Base-by-base conservation (phyloP, 2,888 invertebrate genomes). In the Alviniconcha strummeri region DNA sequence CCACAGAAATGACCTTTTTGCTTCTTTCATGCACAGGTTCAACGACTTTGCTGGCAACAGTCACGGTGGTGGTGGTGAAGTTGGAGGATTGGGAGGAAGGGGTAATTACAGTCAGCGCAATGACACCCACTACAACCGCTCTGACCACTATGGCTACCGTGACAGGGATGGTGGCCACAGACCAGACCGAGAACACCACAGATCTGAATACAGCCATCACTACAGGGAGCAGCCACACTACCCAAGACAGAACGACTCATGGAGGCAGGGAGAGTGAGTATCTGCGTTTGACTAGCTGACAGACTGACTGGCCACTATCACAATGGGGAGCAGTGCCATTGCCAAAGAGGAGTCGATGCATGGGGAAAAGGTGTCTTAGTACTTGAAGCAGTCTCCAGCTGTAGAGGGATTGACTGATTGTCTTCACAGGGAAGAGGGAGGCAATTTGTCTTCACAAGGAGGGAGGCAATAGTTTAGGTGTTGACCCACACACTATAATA, bases 171-270 rank as follows among this genome's bases (percentile, higher is more conserved):
- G 87, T 57, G 84, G 83, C 19, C 85, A 84, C 81, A 88, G 90
- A 83, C 85, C 85, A 71, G 86, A 89, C 84, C 84, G 85, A 55
- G 87, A 88, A 17, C 87, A 87, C 82, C 86, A 87, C 82, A 86
- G 87, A 82, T 88, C 89, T 79, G 90, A 90, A 75, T 91, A 90
- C 85, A 88, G 90, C 52, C 89, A 89, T 79, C 89, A 89, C 81
- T 89, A 89, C 86, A 87, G 90, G 76, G 89, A 90, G 74, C 82
- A 74, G 75, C 75, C 13, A 4, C 52, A 57, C 36, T 19, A 15
- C n/a, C 8, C 83, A 1, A 72, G 85, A n/a, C 71, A 71, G 54
- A 82, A 75, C 5, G 85, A 84, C 57, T 84, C 80, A 4, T 86
- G 85, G 86, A 83, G 83, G 6, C 60, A 78, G 17, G 82, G 84